Evolutionary conservation across 1,140 invertebrate genomes (phyloP).

Genomic region (Argopecten irradians): DNA sequence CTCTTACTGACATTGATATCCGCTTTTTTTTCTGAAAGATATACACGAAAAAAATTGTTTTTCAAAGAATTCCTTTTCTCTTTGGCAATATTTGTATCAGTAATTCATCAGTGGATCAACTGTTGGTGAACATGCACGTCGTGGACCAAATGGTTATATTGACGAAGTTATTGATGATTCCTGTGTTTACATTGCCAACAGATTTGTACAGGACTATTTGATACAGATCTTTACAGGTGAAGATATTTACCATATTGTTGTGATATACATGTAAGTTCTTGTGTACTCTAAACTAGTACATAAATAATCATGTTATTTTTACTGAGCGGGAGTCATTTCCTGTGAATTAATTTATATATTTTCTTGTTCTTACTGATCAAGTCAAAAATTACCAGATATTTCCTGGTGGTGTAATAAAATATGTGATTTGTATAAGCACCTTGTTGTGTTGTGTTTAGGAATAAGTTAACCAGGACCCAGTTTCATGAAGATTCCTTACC

Average conservation of each 20-base stretch:
- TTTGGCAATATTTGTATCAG: background rate
- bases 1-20: background rate
- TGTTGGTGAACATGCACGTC: background rate
- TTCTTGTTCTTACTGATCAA: background rate
- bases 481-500: no score
- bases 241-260: background rate
- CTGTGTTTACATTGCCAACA: no score
- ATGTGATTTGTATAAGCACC: background rate
- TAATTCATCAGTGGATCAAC: background rate
- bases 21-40: background rate
- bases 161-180: no score
- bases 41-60: background rate
- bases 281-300: background rate
- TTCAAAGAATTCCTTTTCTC: background rate
- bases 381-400: background rate
- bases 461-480: no score
- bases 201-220: no score
- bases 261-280: background rate
- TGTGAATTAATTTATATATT: background rate
- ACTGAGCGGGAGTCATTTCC: background rate
- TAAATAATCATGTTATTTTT: background rate
- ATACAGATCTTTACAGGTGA: background rate
- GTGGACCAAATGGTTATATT: no score
- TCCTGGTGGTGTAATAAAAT: background rate
- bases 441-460: no score